Evolutionary conservation across 2,888 invertebrate genomes (phyloP).

Genomic region (Drosophila vallismaia): DNA sequence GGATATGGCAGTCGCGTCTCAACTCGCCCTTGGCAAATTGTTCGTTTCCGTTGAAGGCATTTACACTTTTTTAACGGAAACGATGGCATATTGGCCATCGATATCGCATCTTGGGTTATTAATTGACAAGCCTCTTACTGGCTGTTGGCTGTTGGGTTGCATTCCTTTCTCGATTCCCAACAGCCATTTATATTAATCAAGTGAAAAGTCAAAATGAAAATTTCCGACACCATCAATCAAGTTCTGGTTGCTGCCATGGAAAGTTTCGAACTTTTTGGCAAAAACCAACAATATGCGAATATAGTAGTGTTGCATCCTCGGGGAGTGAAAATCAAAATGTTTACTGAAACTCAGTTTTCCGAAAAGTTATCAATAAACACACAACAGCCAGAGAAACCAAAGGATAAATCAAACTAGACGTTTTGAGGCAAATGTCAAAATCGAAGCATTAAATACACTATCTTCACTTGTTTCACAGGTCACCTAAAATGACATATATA

Average conservation of each 20-base stretch:
- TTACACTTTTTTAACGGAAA: constrained; percentile 33
- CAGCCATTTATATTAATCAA: constrained; percentile 41
- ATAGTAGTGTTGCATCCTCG: constrained; percentile 5
- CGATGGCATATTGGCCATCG: constrained; percentile 45
- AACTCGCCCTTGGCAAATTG: constrained; percentile 49
- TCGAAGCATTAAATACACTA: constrained; percentile 13
- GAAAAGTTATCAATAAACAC: constrained; percentile 42
- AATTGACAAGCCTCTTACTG: constrained; percentile 38
- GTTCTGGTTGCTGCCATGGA: constrained; percentile 5
- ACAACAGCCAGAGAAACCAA: constrained; percentile 16
- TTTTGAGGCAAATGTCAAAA: background rate
- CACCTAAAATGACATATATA: no score
- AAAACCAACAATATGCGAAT: constrained; percentile 37
- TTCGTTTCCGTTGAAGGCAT: constrained; percentile 29
- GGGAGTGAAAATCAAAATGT: constrained; percentile 29
- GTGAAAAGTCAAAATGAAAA: constrained; percentile 34
- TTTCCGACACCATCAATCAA: constrained; percentile 39
- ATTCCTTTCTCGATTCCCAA: background rate
- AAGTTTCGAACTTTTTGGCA: constrained; percentile 30
- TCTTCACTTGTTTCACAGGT: background rate
- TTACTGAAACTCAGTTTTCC: constrained; percentile 33
- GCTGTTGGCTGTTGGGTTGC: background rate
- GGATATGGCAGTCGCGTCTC: constrained; percentile 6
- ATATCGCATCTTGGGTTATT: constrained; percentile 34
- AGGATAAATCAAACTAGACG: constrained; percentile 8